phyloP scores from a whole-genome alignment of 1,140 invertebrate genomes.

The Drosophila insularis region DNA sequence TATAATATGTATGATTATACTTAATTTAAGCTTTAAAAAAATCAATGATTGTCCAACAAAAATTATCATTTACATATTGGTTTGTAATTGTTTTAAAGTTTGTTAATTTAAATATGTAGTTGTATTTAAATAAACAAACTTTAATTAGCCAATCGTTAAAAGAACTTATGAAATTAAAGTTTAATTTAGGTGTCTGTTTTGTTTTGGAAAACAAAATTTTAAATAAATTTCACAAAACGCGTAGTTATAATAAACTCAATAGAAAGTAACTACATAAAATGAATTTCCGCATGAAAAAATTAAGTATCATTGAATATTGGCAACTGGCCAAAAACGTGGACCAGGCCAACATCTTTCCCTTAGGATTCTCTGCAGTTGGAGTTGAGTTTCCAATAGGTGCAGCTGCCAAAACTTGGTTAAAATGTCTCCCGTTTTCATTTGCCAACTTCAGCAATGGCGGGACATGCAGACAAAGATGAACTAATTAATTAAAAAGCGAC shows the following conservation, averaged over 20 bases:
- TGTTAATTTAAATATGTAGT: no score
- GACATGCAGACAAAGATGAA: constrained; percentile 4
- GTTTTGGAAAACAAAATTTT: no score
- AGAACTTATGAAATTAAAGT: no score
- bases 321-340: not conserved
- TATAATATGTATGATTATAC: no score
- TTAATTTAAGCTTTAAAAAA: no score
- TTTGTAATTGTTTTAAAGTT: no score
- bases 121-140: no score
- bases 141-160: no score
- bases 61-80: no score
- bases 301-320: not conserved
- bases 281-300: not conserved
- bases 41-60: no score
- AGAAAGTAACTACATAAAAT: not conserved
- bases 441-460: not conserved
- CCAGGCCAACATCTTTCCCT: not conserved
- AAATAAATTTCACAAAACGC: no score
- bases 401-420: constrained; percentile 62
- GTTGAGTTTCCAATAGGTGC: constrained; percentile 42
- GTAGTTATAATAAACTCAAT: not conserved
- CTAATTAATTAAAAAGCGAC: constrained; percentile 74
- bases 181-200: no score
- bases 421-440: constrained; percentile 8
- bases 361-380: constrained; percentile 9